phyloP scores from a whole-genome alignment of 2,888 invertebrate species.

The Eudemis profundana region DNA sequence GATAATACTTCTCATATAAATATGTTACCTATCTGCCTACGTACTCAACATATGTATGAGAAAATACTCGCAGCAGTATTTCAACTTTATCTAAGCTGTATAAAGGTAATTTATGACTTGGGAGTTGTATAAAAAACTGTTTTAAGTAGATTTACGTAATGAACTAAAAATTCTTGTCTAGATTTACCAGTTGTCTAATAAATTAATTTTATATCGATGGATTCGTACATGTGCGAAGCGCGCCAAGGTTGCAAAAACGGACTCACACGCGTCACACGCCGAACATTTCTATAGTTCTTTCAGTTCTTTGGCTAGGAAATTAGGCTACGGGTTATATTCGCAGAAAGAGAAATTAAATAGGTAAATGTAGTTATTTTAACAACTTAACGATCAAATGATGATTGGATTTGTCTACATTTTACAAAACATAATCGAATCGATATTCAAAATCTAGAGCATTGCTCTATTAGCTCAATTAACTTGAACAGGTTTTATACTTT shows the following conservation, averaged over 20 bases:
- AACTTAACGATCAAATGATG: no score
- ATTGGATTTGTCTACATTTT: no score
- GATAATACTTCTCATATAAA: conserved; percentile 43
- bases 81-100: conserved; percentile 45
- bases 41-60: conserved; percentile 41
- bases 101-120: conserved; percentile 39
- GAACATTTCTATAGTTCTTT: no score
- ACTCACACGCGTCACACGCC: no score
- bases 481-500: no score
- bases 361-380: no score
- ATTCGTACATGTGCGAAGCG: background rate
- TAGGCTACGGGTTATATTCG: no score
- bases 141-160: conserved; percentile 32
- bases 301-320: no score
- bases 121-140: conserved; percentile 26
- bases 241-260: background rate
- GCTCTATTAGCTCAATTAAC: no score
- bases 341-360: no score
- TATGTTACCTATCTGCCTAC: conserved; percentile 38
- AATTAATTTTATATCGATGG: background rate
- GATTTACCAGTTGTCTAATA: conserved; percentile 35
- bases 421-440: no score
- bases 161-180: conserved; percentile 19
- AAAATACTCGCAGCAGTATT: conserved; percentile 44
- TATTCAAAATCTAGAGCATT: no score